These are phyloP conservation scores for Mormyrus hasselquistii DNA, from an alignment of 2,797 vertebrate species.

Conservation along the genomic window DNA sequence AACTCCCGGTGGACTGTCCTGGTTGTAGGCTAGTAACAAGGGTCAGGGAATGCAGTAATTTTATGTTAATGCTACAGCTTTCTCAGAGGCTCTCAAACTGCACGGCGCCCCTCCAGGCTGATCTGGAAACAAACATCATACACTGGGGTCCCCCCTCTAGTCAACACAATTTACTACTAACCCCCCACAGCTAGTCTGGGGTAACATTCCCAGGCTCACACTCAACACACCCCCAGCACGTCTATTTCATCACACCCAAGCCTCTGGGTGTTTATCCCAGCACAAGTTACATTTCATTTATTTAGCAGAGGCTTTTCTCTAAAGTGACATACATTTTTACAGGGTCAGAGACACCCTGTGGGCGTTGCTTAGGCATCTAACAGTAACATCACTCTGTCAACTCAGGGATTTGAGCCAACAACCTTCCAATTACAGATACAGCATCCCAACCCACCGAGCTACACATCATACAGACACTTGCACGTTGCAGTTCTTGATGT, in stretches of 20 bases:
- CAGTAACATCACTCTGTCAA: background rate
- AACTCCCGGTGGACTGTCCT: background rate
- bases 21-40: background rate
- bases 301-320: background rate
- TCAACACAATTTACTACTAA: background rate
- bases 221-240: background rate
- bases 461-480: background rate
- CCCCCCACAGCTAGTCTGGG: background rate
- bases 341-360: background rate
- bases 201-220: background rate
- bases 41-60: background rate
- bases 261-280: background rate
- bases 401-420: background rate
- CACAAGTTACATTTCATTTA: background rate
- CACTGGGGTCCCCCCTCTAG: background rate
- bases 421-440: background rate
- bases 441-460: background rate
- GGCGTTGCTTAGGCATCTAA: background rate
- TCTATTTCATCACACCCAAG: background rate
- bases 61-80: background rate
- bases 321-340: background rate
- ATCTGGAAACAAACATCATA: background rate
- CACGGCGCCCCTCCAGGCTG: background rate
- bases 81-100: background rate
- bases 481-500: background rate